Evolutionary conservation across 2,113 vertebrate genomes (phyloP).

Genomic region (Pygoscelis antarcticus): DNA sequence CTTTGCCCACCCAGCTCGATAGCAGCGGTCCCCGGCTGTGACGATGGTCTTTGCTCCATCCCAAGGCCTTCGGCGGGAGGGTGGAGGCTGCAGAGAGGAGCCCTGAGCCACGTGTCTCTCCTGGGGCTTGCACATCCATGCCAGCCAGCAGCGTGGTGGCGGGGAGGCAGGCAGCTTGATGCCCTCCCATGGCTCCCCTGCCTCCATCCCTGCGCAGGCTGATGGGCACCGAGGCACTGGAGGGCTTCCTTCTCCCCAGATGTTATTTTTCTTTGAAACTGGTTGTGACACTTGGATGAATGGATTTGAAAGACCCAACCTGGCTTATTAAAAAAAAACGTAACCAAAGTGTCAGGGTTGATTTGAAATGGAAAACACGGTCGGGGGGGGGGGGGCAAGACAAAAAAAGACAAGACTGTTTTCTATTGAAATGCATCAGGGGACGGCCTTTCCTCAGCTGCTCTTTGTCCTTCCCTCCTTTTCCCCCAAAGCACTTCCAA

Average conservation of each 20-base stretch:
- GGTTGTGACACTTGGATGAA: not conserved
- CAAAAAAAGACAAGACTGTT: not conserved
- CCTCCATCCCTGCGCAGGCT: not conserved
- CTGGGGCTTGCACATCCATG: not conserved
- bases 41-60: not conserved
- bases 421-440: not conserved
- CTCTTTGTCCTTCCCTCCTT: not conserved
- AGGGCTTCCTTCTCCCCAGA: not conserved
- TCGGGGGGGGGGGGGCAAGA: not conserved
- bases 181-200: not conserved
- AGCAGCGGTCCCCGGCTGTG: accelerated
- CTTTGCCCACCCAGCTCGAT: accelerated
- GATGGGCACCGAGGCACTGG: not conserved
- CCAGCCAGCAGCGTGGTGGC: accelerated
- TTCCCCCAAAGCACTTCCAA: not conserved
- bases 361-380: conserved; percentile 44
- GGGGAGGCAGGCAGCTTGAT: not conserved
- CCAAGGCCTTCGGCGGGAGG: not conserved
- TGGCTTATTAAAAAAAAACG: not conserved
- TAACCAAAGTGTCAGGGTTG: not conserved
- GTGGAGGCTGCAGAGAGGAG: not conserved
- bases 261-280: not conserved
- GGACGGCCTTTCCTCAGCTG: not conserved
- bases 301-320: not conserved
- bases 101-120: accelerated